These are phyloP conservation scores for Tetanocera ferruginea DNA, from an alignment of 2,888 invertebrate species.

Conservation along the genomic window DNA sequence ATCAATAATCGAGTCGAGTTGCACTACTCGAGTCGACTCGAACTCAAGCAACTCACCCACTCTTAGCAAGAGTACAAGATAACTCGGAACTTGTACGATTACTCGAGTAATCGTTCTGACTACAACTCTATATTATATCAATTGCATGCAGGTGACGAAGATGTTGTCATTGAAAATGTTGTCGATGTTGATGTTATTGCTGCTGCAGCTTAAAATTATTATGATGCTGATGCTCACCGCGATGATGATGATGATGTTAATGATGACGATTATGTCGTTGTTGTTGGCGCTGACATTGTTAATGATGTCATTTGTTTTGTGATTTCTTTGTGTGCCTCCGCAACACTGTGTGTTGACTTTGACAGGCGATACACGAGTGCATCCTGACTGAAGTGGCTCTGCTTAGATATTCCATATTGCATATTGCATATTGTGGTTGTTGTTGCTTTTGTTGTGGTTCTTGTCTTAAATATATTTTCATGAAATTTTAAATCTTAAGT, in stretches of 20 bases:
- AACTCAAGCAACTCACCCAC: no score
- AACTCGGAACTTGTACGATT: no score
- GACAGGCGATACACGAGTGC: constrained; percentile 36
- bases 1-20: no score
- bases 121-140: not conserved
- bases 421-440: constrained; percentile 17
- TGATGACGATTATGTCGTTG: not conserved
- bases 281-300: constrained; percentile 12
- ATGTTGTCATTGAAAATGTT: constrained; percentile 23
- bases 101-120: not conserved
- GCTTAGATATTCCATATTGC: constrained; percentile 31
- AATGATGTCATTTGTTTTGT: constrained; percentile 31
- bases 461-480: constrained; percentile 21
- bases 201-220: not conserved
- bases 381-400: constrained; percentile 26
- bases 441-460: not conserved
- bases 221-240: not conserved
- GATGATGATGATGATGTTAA: not conserved
- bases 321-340: constrained; percentile 12
- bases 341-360: constrained; percentile 35
- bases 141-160: constrained; percentile 6
- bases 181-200: not conserved
- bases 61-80: no score
- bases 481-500: constrained; percentile 18
- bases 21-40: no score